phyloP scores from a whole-genome alignment of 2,888 invertebrate species.

The Leptinotarsa tumamoca region DNA sequence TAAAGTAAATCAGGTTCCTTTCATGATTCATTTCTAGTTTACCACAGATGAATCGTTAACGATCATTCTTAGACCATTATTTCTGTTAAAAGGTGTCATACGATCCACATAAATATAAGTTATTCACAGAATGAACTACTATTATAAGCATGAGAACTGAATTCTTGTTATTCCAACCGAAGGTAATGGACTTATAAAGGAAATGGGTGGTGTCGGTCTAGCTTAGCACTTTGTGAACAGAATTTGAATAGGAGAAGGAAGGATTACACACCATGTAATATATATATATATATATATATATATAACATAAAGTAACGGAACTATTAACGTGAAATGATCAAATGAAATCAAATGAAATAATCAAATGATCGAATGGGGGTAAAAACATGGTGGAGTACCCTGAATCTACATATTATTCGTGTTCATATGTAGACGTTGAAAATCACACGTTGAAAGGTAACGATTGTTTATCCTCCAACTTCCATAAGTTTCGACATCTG shows the following conservation, averaged over 20 bases:
- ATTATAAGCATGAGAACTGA: conserved; percentile 18
- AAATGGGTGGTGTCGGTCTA: conserved; percentile 37
- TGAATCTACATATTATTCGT: too few species aligned
- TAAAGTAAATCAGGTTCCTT: conserved; percentile 18
- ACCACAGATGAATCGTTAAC: not conserved
- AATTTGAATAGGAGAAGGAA: conserved; percentile 24
- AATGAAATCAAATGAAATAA: too few species aligned
- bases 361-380: too few species aligned
- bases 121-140: not conserved
- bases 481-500: too few species aligned
- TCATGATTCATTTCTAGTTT: not conserved
- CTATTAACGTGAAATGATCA: too few species aligned
- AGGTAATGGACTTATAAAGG: conserved; percentile 35
- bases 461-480: too few species aligned
- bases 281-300: too few species aligned
- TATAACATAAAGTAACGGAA: too few species aligned
- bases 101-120: conserved; percentile 22
- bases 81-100: conserved; percentile 26
- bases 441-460: too few species aligned
- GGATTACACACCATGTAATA: not conserved
- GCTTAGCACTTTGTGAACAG: conserved; percentile 34
- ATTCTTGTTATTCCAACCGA: conserved; percentile 17
- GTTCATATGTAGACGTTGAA: too few species aligned
- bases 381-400: too few species aligned
- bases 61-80: not conserved